Percentiles rank a stretch among this genome's conserved stretches.
These are phyloP conservation scores for Myrmecobius fasciatus DNA, from an alignment of 2,113 vertebrate genomes.

Conservation along the genomic window DNA sequence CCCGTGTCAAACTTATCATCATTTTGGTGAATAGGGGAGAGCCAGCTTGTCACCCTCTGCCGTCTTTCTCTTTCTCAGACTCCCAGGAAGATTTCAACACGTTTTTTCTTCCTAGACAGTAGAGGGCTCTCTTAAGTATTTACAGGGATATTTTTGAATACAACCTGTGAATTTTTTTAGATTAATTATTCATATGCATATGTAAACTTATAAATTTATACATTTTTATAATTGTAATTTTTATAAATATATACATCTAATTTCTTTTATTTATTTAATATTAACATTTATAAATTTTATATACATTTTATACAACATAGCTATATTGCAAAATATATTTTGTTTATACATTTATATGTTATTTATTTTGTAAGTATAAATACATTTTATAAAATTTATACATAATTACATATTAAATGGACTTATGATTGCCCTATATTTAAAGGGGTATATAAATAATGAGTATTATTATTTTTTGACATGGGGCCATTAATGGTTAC, in stretches of 20 bases:
- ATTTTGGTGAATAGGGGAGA: neutral
- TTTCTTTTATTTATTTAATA: neutral
- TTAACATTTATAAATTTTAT: no score
- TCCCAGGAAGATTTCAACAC: neutral
- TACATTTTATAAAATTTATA: neutral
- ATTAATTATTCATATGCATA: no score
- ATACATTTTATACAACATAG: no score
- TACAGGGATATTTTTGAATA: no score
- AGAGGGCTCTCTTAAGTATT: neutral
- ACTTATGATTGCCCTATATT: neutral
- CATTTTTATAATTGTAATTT: neutral
- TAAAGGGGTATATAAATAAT: neutral
- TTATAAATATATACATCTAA: neutral
- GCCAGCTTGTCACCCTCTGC: neutral
- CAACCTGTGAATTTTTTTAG: no score
- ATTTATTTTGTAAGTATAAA: neutral
- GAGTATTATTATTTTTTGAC: neutral
- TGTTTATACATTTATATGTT: neutral
- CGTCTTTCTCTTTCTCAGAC: neutral
- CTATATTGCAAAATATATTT: neutral
- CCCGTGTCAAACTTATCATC: neutral
- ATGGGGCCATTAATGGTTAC: neutral
- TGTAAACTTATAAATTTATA: no score
- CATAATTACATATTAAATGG: neutral
- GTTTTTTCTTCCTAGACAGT: no score